Conservation (phyloP, 2,113 vertebrate species). For the Boulengerochromis microlepis region DNA sequence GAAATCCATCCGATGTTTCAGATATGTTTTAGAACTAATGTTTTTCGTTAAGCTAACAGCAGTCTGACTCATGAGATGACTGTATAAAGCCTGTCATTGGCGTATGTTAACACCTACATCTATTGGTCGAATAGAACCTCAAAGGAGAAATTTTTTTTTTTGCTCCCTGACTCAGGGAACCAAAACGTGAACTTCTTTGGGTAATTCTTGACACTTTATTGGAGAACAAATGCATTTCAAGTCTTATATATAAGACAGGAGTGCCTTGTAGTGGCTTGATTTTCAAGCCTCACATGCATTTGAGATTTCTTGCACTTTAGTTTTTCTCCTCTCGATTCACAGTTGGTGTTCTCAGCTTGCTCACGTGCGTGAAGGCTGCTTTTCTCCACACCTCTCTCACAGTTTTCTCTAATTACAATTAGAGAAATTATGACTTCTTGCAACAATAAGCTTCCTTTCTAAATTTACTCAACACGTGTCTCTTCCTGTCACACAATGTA, state of each 20-base stretch:
- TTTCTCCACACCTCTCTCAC: not conserved
- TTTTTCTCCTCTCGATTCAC: not conserved
- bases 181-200: not conserved
- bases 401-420: not conserved
- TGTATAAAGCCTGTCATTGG: not conserved
- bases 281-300: not conserved
- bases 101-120: not conserved
- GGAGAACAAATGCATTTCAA: not conserved
- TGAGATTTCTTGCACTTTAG: not conserved
- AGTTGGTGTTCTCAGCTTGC: not conserved
- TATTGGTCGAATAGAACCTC: not conserved
- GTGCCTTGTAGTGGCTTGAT: not conserved
- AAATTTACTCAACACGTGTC: not conserved
- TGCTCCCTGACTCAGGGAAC: not conserved
- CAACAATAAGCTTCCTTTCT: not conserved
- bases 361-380: not conserved
- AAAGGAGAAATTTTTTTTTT: not conserved
- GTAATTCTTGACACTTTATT: not conserved
- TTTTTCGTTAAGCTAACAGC: not conserved
- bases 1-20: not conserved
- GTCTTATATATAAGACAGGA: not conserved
- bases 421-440: not conserved
- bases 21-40: not conserved
- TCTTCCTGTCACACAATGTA: not conserved
- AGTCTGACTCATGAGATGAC: not conserved